Conservation (phyloP, 2,113 vertebrate genomes). For the Carassius carassius region DNA sequence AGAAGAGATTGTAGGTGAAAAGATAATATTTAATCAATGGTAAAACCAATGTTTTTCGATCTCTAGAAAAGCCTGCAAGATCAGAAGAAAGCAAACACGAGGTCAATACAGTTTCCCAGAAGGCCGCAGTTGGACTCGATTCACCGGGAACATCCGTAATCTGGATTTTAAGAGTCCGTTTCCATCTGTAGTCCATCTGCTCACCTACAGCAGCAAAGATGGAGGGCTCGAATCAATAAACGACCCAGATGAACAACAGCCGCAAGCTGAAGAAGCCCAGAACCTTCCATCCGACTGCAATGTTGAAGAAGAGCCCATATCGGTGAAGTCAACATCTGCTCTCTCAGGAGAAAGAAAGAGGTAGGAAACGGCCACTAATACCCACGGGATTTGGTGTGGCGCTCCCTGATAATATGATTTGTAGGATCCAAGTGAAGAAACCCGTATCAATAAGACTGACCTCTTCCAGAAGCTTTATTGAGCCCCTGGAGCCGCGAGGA, state of each 20-base stretch:
- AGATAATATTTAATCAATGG: too few species aligned
- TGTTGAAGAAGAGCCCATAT: background rate
- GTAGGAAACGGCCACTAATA: background rate
- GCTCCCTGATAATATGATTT: conserved; percentile 54
- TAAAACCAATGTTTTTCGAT: too few species aligned
- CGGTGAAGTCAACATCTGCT: background rate
- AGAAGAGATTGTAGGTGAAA: too few species aligned
- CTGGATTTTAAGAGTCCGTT: conserved; percentile 18
- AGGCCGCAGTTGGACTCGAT: background rate
- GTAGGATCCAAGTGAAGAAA: conserved; percentile 27
- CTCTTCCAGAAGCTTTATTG: conserved; percentile 7
- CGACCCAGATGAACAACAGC: background rate
- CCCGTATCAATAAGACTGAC: conserved; percentile 43
- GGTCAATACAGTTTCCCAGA: background rate
- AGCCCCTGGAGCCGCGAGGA: background rate
- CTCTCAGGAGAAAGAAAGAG: background rate
- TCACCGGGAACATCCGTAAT: background rate
- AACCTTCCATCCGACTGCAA: background rate
- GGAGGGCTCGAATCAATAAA: conserved; percentile 1
- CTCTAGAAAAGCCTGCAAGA: too few species aligned
- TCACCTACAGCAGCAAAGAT: background rate
- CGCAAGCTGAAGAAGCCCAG: background rate
- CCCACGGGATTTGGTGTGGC: conserved; percentile 8
- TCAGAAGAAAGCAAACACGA: too few species aligned
- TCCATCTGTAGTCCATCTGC: background rate